A percentile compares a stretch with the other conserved stretches of the same genome.
These are phyloP conservation scores for Sepioteuthis lessoniana DNA, from an alignment of 2,888 invertebrate genomes.

Conservation along the genomic window DNA sequence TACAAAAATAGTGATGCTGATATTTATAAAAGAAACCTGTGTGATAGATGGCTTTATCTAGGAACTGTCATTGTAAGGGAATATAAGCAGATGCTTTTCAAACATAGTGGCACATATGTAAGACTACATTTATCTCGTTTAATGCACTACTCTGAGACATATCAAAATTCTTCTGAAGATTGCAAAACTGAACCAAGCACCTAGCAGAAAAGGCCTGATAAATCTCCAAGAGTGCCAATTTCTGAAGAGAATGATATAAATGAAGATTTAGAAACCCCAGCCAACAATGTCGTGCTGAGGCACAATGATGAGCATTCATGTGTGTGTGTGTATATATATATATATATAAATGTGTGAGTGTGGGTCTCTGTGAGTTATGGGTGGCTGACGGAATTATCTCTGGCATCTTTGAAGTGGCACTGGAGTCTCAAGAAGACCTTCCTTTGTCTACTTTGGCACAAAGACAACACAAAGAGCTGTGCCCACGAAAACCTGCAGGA, in stretches of 20 bases:
- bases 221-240: neutral
- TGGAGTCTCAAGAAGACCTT: too few species aligned
- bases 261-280: neutral
- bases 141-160: neutral
- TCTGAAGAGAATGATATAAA: neutral
- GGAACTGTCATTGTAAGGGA: neutral
- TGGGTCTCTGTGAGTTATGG: too few species aligned
- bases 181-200: too few species aligned
- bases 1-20: neutral
- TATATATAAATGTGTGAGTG: too few species aligned
- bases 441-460: too few species aligned
- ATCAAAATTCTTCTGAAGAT: too few species aligned
- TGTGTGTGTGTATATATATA: too few species aligned
- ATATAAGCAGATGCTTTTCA: neutral
- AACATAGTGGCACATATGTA: neutral
- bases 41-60: neutral
- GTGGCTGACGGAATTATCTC: too few species aligned
- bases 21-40: too few species aligned
- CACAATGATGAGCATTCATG: neutral
- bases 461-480: too few species aligned
- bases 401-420: too few species aligned
- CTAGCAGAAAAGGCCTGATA: neutral
- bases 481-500: too few species aligned
- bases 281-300: neutral
- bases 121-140: neutral